These are phyloP conservation scores for Spilogale gracilis DNA, from an alignment of 2,113 vertebrate species.

Conservation along the genomic window DNA sequence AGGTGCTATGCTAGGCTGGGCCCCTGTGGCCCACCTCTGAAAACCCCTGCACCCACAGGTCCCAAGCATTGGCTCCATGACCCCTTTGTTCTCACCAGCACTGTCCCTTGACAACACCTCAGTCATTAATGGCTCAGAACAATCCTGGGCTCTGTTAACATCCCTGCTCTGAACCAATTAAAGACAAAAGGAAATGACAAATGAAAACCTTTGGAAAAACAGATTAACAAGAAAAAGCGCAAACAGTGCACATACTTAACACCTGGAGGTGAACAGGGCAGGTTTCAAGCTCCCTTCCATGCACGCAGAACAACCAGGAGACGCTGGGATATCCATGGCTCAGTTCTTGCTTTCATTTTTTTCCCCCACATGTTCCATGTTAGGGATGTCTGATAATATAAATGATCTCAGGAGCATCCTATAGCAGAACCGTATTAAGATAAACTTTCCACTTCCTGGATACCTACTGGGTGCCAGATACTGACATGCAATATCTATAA, in stretches of 20 bases:
- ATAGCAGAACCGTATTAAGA: not conserved
- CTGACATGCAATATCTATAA: fast-evolving
- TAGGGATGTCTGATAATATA: not conserved
- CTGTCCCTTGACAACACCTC: slow-evolving; percentile 64
- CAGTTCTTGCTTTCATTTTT: not conserved
- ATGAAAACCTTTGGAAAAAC: slow-evolving; percentile 78
- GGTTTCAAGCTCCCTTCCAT: slow-evolving; percentile 43
- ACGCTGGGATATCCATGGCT: not conserved
- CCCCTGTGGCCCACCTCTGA: slow-evolving; percentile 59
- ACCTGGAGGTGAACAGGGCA: slow-evolving; percentile 12
- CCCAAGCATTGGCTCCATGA: slow-evolving; percentile 67
- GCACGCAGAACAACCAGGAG: not conserved
- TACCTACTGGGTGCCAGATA: no score
- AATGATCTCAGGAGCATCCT: not conserved
- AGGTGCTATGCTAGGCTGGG: not conserved
- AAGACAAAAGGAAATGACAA: slow-evolving; percentile 77
- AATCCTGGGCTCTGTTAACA: slow-evolving; percentile 63
- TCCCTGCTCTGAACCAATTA: slow-evolving; percentile 60
- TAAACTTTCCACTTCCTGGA: not conserved
- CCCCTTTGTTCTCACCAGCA: slow-evolving; percentile 58
- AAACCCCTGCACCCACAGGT: slow-evolving; percentile 57
- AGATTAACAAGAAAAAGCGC: slow-evolving; percentile 73
- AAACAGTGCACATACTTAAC: slow-evolving; percentile 46
- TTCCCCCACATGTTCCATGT: not conserved
- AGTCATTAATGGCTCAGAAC: slow-evolving; percentile 69